A percentile compares a stretch with the other conserved stretches of the same genome.
Conservation (phyloP, 1,140 invertebrate genomes). For the Chrysopa pallens region DNA sequence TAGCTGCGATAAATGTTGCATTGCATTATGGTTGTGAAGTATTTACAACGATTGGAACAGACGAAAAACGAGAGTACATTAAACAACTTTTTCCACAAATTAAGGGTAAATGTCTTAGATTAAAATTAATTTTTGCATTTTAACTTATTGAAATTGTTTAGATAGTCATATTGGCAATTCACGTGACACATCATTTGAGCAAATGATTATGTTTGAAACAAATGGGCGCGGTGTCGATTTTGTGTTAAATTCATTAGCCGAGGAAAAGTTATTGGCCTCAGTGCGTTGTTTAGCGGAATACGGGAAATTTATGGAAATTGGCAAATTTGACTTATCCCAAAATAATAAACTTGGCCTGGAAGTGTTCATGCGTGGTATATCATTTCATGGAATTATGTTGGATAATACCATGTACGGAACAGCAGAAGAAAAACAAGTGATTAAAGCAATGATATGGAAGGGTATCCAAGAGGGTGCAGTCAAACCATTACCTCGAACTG, state of each 20-base stretch:
- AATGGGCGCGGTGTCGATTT: slow-evolving; percentile 52
- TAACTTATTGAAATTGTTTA: slow-evolving; percentile 1
- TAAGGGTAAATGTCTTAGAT: too few species aligned
- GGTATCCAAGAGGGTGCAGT: slow-evolving; percentile 46
- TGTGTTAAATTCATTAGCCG: slow-evolving; percentile 59
- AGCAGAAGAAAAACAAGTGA: slow-evolving; percentile 20
- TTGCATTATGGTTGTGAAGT: slow-evolving; percentile 42
- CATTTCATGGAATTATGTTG: slow-evolving; percentile 74
- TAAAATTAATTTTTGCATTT: too few species aligned
- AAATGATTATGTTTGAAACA: slow-evolving; percentile 39
- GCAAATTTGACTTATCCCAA: slow-evolving; percentile 51
- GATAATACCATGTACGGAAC: slow-evolving; percentile 45
- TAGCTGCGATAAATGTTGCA: slow-evolving; percentile 57
- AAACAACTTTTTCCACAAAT: slow-evolving; percentile 44
- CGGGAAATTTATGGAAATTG: slow-evolving; percentile 60
- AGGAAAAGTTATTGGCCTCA: slow-evolving; percentile 55
- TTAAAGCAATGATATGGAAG: slow-evolving; percentile 29
- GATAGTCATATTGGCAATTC: slow-evolving; percentile 49
- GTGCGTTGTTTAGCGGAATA: slow-evolving; percentile 51
- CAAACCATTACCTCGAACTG: slow-evolving; percentile 35
- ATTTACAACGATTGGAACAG: slow-evolving; percentile 49
- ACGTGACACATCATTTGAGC: slow-evolving; percentile 49
- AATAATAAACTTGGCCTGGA: slow-evolving; percentile 48
- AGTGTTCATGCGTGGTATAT: slow-evolving; percentile 64
- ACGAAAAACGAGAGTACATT: slow-evolving; percentile 50